A percentile compares a stretch with the other conserved stretches of the same genome.
These are phyloP conservation scores for Caenorhabditis latens DNA, from an alignment of 1,140 invertebrate genomes.

Conservation along the genomic window DNA sequence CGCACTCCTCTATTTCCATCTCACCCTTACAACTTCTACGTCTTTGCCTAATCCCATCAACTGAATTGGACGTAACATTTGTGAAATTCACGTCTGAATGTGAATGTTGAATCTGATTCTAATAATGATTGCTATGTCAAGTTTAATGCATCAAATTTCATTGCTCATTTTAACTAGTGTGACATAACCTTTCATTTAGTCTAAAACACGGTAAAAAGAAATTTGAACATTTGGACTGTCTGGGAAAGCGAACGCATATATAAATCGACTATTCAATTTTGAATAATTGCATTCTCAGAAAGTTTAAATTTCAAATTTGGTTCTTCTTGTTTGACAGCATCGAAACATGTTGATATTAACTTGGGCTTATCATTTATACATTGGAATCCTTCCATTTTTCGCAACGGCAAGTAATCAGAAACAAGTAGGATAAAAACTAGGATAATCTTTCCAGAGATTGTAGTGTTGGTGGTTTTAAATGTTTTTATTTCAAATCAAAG, in stretches of 20 bases:
- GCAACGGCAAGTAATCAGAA: not conserved
- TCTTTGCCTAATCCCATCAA: constrained; percentile 32
- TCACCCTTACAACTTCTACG: constrained; percentile 28
- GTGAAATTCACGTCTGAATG: not conserved
- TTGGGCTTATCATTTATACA: not conserved
- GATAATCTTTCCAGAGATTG: not conserved
- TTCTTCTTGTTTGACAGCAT: too few species aligned
- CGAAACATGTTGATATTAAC: not conserved
- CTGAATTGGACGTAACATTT: not conserved
- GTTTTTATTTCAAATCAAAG: not conserved
- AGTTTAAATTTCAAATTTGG: too few species aligned
- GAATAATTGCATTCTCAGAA: too few species aligned
- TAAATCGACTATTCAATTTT: too few species aligned
- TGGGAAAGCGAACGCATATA: too few species aligned
- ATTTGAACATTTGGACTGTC: not conserved
- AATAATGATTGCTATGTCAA: not conserved
- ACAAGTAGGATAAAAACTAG: not conserved
- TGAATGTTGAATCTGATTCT: not conserved
- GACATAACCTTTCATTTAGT: not conserved
- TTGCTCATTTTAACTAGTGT: not conserved
- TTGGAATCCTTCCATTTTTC: not conserved
- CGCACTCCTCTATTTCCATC: not conserved
- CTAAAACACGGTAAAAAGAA: not conserved
- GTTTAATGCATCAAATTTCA: not conserved
- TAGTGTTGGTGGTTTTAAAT: too few species aligned